Base-by-base conservation (phyloP, 2,888 invertebrate genomes). In the Ochropleura leucogaster region DNA sequence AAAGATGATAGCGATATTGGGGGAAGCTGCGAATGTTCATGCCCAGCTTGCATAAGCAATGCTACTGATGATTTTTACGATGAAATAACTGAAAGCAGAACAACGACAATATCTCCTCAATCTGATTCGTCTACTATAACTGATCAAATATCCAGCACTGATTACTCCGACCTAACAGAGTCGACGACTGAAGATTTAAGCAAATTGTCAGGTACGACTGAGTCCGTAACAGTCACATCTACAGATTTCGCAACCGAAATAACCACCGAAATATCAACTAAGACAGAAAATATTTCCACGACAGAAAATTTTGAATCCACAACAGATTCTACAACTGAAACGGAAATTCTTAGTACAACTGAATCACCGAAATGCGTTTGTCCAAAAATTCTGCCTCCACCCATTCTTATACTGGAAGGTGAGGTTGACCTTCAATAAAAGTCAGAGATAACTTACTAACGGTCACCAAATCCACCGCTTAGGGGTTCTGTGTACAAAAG, bases 321-420 rank as follows among this genome's bases (percentile, higher is more conserved):
- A 14, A 88, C 89, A 74, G 93, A 93, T 82, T 74, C 79, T 47
- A 90, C 91, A 68, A 92, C 90, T 69, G 90, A 91, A 88, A 81
- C 89, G 72, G 91, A 91, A 79, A 83, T 88, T 72, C 72, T 87
- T 59, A 84, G 90, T 55, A 91, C 92, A 57, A 93, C 92, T 47
- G 90, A 92, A 84, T 80, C 80, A 80, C 91, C 92, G 81, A 91
- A 92, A 90, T 94, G 91, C 84, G 88, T 94, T 85, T 96, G 96
- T 89, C 96, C 96, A 90, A 95, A 96, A 92, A 88, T 96, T 91
- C 92, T 90, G 91, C 94, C 94, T 92, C 97, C 97, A 95, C 97
- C 98, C 93, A 98, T 98, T 96, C 97, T 98, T 91, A 98, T 98
- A 93, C 97, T 98, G 92, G 98, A 98, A 98, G 98, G 98, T 98